These are phyloP conservation scores for Myotis planiceps DNA, from an alignment of 2,797 vertebrate genomes.

Conservation along the genomic window DNA sequence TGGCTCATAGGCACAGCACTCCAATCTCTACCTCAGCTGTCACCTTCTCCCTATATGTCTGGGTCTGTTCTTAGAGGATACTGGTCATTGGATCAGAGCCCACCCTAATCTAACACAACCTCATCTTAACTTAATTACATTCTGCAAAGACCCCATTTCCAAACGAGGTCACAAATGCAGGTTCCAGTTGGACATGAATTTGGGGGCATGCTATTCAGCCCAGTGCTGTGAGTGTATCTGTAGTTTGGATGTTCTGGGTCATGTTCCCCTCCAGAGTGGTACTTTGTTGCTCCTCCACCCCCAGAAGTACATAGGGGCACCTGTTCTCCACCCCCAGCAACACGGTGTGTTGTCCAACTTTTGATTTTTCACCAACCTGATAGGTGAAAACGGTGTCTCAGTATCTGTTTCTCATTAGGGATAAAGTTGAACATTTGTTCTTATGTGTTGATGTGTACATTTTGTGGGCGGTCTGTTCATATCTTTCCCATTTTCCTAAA, in stretches of 20 bases:
- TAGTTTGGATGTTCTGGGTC: rapidly evolving
- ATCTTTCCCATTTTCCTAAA: neutral
- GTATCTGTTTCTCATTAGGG: neutral
- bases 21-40: neutral
- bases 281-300: rapidly evolving
- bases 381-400: rapidly evolving
- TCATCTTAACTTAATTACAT: neutral
- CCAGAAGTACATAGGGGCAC: rapidly evolving
- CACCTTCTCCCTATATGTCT: too few species aligned
- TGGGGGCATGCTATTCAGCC: too few species aligned
- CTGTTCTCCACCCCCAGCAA: rapidly evolving
- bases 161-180: neutral
- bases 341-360: rapidly evolving
- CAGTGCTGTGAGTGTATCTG: rapidly evolving
- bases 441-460: neutral
- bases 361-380: neutral
- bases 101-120: too few species aligned
- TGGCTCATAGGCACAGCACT: rapidly evolving
- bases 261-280: rapidly evolving
- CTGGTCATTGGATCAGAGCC: too few species aligned
- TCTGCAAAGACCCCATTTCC: neutral
- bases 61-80: neutral
- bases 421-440: neutral
- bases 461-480: neutral
- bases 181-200: neutral